Conservation (phyloP, 2,797 vertebrate genomes). For the Emydoidea blandingii region DNA sequence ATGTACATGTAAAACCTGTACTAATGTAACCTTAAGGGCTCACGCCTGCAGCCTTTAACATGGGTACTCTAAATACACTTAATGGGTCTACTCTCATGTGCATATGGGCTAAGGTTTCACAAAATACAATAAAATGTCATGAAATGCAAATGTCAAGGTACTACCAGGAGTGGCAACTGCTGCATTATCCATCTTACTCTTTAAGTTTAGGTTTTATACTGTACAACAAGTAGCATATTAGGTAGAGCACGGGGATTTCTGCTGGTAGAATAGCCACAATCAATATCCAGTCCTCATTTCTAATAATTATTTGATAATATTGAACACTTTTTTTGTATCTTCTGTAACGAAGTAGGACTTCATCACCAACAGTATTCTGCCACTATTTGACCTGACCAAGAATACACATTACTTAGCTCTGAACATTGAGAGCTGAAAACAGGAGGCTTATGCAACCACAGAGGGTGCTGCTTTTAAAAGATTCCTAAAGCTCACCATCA, state of each 20-base stretch:
- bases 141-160: neutral
- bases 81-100: neutral
- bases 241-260: no score
- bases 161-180: neutral
- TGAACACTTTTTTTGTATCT: no score
- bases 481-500: neutral
- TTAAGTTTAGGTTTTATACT: neutral
- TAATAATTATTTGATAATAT: no score
- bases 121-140: neutral
- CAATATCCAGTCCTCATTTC: no score
- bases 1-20: neutral
- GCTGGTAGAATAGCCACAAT: no score
- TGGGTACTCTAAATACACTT: neutral
- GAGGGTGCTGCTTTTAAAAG: neutral
- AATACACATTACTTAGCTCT: neutral
- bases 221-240: neutral
- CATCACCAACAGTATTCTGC: no score
- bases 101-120: neutral
- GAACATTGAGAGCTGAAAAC: neutral
- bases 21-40: neutral
- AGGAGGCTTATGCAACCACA: neutral
- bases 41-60: neutral
- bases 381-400: no score
- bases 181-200: neutral
- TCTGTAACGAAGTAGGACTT: no score